A percentile compares a stretch with the other conserved stretches of the same genome.
Evolutionary conservation across 2,888 invertebrate species (phyloP).

Genomic region (Hedya salicella): DNA sequence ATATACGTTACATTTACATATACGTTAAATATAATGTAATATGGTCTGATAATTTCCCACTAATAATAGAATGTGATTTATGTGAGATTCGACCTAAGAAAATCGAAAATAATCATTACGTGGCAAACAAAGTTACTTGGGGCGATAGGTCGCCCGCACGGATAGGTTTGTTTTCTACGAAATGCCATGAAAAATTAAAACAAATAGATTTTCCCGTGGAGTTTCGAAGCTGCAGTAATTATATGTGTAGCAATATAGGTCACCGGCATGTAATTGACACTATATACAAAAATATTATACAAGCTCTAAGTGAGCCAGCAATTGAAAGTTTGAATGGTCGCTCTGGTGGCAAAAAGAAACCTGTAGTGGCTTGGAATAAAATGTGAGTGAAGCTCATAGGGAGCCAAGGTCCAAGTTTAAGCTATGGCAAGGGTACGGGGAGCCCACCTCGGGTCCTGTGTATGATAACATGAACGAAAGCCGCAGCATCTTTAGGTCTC

Average conservation of each 20-base stretch:
- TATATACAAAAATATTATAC: not conserved
- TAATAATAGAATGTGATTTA: conserved; percentile 1
- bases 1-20: not conserved
- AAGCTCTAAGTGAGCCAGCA: not conserved
- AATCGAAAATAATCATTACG: too few relatives aligned
- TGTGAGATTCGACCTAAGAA: not conserved
- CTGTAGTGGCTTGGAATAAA: not conserved
- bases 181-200: too few relatives aligned
- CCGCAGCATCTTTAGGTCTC: not conserved
- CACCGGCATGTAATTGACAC: not conserved
- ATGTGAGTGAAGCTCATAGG: not conserved
- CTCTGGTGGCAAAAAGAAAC: not conserved
- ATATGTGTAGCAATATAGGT: too few relatives aligned
- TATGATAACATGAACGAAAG: not conserved
- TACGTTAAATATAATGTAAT: not conserved
- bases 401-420: not conserved
- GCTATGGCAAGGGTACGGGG: not conserved
- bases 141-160: not conserved
- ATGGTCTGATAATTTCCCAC: too few relatives aligned
- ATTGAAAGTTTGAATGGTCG: not conserved
- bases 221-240: too few relatives aligned
- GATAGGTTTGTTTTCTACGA: not conserved
- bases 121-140: not conserved
- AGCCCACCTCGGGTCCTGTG: not conserved
- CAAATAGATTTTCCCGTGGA: too few relatives aligned